phyloP scores from a whole-genome alignment of 2,113 vertebrate species.

The Alosa alosa region DNA sequence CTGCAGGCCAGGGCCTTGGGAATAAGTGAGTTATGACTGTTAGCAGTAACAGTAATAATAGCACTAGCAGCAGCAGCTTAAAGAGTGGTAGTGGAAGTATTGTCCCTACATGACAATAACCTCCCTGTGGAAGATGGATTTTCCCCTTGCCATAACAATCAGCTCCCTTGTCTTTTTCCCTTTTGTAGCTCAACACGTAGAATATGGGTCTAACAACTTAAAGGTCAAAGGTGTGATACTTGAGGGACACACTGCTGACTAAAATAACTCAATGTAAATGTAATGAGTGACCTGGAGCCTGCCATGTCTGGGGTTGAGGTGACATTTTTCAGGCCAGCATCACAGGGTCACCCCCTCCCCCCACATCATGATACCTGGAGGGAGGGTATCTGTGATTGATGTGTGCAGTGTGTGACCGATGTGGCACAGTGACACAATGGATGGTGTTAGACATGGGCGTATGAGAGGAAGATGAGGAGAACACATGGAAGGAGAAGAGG shows the following conservation, averaged over 20 bases:
- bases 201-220: neutral
- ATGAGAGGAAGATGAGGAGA: neutral
- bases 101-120: too few species aligned
- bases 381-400: neutral
- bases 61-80: too few species aligned
- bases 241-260: neutral
- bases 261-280: neutral
- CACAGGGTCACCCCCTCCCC: neutral
- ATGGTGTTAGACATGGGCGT: neutral
- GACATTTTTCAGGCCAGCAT: neutral
- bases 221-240: too few species aligned
- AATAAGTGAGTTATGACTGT: too few species aligned
- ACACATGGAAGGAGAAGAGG: neutral
- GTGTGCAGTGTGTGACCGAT: too few species aligned
- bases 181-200: neutral
- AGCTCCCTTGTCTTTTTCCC: neutral
- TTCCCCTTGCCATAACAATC: neutral
- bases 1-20: too few species aligned
- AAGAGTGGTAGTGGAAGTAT: too few species aligned
- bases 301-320: neutral
- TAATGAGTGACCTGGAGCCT: neutral
- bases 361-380: neutral
- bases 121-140: neutral
- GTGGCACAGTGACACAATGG: neutral
- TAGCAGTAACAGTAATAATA: too few species aligned